Evolutionary conservation across 2,113 vertebrate species (phyloP).

Genomic region (Actenoides lindsayi): DNA sequence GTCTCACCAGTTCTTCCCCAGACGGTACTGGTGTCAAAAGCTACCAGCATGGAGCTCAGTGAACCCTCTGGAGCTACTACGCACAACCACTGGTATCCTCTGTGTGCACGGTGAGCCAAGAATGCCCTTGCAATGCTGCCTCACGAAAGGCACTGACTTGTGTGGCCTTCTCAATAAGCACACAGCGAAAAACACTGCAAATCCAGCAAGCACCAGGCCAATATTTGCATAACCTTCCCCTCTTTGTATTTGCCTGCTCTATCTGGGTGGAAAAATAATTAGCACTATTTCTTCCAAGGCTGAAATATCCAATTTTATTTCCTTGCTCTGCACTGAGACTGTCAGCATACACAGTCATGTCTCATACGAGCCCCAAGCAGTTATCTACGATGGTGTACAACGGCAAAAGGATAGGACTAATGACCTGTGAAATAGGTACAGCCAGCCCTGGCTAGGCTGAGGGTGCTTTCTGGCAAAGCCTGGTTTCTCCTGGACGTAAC

Average conservation of each 20-base stretch:
- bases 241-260: background rate
- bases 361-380: background rate
- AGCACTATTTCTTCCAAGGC: background rate
- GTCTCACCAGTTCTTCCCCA: background rate
- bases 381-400: background rate
- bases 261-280: background rate
- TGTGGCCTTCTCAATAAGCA: background rate
- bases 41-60: background rate
- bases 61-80: background rate
- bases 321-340: background rate
- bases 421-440: conserved; percentile 34
- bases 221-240: background rate
- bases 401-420: background rate
- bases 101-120: background rate
- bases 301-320: background rate
- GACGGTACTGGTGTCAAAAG: background rate
- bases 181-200: background rate
- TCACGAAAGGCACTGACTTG: background rate
- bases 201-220: background rate
- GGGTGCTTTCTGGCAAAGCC: background rate
- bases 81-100: background rate
- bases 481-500: background rate
- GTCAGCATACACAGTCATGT: background rate
- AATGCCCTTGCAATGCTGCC: background rate
- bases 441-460: background rate